These are phyloP conservation scores for Clarias gariepinus DNA, from an alignment of 2,113 vertebrate genomes.

Conservation along the genomic window DNA sequence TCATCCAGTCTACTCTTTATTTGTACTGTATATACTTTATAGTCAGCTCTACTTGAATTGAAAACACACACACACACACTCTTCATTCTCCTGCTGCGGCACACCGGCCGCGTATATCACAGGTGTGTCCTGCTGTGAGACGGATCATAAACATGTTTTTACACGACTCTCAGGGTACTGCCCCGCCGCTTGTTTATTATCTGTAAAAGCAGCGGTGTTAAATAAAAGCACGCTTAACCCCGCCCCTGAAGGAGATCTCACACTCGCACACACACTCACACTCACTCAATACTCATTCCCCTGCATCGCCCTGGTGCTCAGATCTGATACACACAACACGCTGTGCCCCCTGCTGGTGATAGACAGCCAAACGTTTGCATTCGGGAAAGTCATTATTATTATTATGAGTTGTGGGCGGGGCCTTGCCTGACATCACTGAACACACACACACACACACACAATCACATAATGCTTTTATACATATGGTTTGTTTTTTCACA, in stretches of 20 bases:
- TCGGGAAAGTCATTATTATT: neutral
- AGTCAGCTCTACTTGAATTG: neutral
- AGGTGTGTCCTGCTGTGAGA: slow-evolving; percentile 23
- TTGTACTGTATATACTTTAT: neutral
- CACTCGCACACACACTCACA: neutral
- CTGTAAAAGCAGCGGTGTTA: slow-evolving; percentile 50
- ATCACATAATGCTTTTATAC: neutral
- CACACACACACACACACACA: neutral
- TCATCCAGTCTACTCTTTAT: neutral
- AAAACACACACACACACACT: neutral
- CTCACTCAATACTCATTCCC: neutral
- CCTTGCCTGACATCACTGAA: neutral
- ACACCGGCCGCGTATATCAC: slow-evolving; percentile 13
- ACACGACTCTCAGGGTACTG: slow-evolving; percentile 36
- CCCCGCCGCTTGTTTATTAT: slow-evolving; percentile 38
- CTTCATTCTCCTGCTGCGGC: slow-evolving; percentile 2
- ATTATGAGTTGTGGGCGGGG: neutral
- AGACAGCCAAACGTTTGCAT: neutral
- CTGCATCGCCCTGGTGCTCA: neutral
- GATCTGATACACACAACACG: neutral
- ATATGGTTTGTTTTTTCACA: neutral
- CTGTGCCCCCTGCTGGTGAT: neutral
- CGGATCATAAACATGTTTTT: slow-evolving; percentile 47
- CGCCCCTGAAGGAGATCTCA: slow-evolving; percentile 2
- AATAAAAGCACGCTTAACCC: slow-evolving; percentile 40